Evolutionary conservation across 2,888 invertebrate species (phyloP).

Genomic region (Icerya purchasi): DNA sequence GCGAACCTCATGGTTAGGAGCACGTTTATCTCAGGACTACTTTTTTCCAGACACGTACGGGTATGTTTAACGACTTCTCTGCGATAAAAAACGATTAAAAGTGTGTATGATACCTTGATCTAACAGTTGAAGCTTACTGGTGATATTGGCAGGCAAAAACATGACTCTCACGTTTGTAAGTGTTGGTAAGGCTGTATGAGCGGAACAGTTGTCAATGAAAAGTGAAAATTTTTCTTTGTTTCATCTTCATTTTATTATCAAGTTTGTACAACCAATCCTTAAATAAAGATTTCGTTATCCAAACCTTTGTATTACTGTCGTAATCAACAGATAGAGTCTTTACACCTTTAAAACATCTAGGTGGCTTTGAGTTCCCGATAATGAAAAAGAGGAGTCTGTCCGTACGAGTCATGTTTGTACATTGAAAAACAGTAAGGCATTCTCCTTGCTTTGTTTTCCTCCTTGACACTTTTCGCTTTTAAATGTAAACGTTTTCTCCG

Average conservation of each 20-base stretch:
- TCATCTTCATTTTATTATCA: neutral
- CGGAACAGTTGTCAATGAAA: too few relatives aligned
- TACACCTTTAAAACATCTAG: conserved; percentile 20
- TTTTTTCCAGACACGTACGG: too few relatives aligned
- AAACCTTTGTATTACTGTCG: conserved; percentile 19
- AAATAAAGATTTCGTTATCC: conserved; percentile 1
- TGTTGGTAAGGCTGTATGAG: too few relatives aligned
- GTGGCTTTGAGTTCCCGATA: conserved; percentile 23
- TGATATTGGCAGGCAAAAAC: too few relatives aligned
- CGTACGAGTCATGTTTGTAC: neutral
- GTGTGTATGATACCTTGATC: too few relatives aligned
- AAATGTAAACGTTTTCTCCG: conserved; percentile 20
- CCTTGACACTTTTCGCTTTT: conserved; percentile 21
- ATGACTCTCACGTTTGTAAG: too few relatives aligned
- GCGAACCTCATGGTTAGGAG: too few relatives aligned
- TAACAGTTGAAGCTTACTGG: too few relatives aligned
- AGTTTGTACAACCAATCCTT: neutral
- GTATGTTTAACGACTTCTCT: too few relatives aligned
- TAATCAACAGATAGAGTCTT: conserved; percentile 20
- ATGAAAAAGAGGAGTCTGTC: conserved; percentile 21
- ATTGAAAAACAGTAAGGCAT: conserved; percentile 10
- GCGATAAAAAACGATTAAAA: too few relatives aligned
- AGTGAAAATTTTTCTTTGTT: too few relatives aligned
- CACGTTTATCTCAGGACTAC: too few relatives aligned
- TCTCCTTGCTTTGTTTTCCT: conserved; percentile 23